phyloP scores from a whole-genome alignment of 2,888 invertebrate genomes.

The Nowickia ferox region DNA sequence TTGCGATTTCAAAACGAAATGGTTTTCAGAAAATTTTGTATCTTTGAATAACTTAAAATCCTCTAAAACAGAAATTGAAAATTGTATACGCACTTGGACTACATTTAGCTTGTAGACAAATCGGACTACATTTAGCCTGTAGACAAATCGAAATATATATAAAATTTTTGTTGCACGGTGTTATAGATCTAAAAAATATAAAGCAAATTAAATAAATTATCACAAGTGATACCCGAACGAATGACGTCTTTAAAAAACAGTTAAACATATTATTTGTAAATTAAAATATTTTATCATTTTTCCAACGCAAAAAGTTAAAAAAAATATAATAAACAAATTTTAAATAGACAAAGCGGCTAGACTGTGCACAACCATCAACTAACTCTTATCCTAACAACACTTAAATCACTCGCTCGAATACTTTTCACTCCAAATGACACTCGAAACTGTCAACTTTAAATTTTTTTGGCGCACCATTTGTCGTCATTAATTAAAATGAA shows the following conservation, averaged over 20 bases:
- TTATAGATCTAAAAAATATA: background rate
- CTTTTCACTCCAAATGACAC: conserved; percentile 48
- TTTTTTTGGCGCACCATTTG: conserved; percentile 42
- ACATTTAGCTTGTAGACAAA: no score
- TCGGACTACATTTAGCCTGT: no score
- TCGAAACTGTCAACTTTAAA: conserved; percentile 48
- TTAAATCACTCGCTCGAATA: conserved; percentile 22
- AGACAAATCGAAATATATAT: no score
- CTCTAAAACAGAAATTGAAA: no score
- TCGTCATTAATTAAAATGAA: conserved; percentile 16
- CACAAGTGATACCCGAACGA: conserved; percentile 38
- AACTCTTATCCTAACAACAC: conserved; percentile 36
- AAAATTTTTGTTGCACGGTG: no score
- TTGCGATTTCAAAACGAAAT: no score
- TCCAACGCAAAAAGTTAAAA: conserved; percentile 17
- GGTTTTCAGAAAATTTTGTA: no score
- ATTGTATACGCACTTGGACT: no score
- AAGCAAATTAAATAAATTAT: conserved; percentile 42
- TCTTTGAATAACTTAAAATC: no score
- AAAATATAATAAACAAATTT: conserved; percentile 37
- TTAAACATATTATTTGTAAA: conserved; percentile 63
- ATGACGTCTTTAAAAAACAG: conserved; percentile 50
- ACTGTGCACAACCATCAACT: conserved; percentile 23
- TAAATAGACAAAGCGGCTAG: conserved; percentile 16
- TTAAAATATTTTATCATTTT: conserved; percentile 50